Base-by-base conservation (phyloP, 2,888 invertebrate species). In the Lithodes maja region DNA sequence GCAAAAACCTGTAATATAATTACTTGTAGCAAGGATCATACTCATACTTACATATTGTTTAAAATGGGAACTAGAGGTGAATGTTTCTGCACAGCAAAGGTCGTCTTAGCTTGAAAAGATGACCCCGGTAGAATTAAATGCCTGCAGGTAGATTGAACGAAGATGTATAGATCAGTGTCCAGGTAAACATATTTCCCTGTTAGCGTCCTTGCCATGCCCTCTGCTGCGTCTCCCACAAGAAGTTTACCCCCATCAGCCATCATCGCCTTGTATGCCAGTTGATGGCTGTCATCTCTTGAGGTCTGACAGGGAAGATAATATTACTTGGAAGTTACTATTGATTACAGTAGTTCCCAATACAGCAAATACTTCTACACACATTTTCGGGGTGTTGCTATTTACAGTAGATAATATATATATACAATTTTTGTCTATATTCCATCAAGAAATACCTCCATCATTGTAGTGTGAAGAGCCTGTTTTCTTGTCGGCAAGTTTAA, bases 21-120 rank as follows among this genome's bases (percentile, higher is more conserved):
- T 1, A 50, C 33, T 33, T 33, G 33, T 33, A 33, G 33, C 33
- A 33, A n/a, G n/a, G 17, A 74, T 33, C 74, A 17, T 17, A 74
- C 74, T 17, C n/a, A 1, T 33, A n/a, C 85, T 50, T 54, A 86
- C 85, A 86, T n/a, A 17, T 52, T 69, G 50, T 86, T 86, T 1
- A 86, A 15, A 33, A 86, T 71, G 53, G 55, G 85, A 49, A 86
- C 52, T 2, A 86, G 80, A n/a, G 85, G 85, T 33, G 85, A 86
- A 5, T 53, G 78, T 53, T 86, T 86, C 80, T 54, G 17, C 54
- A 86, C 53, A 2, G 80, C 85, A 71, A 86, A 54, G 15, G 85
- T 79, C 0, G 71, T 79, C 33, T n/a, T 68, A 7, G 79, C 80
- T n/a, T 17, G n/a, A 71, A 86, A 86, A 7, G 52, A 17, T 7